phyloP scores from a whole-genome alignment of 2,888 invertebrate genomes.

The Drosophila anceps region DNA sequence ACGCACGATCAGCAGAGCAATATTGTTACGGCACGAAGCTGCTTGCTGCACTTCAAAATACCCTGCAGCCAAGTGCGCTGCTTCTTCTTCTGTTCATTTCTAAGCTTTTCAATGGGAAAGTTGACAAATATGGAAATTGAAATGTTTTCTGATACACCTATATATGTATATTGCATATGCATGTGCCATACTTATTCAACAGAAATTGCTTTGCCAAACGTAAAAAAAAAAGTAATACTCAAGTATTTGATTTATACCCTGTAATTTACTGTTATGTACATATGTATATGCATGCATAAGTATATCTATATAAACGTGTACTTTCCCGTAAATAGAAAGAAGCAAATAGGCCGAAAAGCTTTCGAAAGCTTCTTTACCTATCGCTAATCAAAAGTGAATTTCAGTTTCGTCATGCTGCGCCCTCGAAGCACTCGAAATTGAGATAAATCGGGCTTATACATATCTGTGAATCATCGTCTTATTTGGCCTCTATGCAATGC shows the following conservation, averaged over 20 bases:
- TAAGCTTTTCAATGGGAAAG: neutral
- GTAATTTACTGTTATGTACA: no score
- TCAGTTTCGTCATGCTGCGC: neutral
- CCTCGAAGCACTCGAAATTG: neutral
- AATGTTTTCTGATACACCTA: no score
- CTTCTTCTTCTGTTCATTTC: neutral
- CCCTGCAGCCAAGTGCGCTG: no score
- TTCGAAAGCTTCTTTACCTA: neutral
- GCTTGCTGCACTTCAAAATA: neutral
- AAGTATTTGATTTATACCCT: no score
- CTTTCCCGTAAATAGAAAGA: slow-evolving; percentile 9
- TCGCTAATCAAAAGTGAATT: neutral
- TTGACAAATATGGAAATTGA: neutral
- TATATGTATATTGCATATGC: no score
- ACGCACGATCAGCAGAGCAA: neutral
- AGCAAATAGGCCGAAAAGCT: neutral
- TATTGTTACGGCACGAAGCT: neutral
- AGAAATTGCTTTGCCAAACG: no score
- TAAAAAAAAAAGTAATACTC: no score
- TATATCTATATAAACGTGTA: neutral
- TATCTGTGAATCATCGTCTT: slow-evolving; percentile 11
- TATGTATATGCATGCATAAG: no score
- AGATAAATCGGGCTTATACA: neutral
- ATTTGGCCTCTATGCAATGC: neutral
- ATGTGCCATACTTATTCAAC: no score